phyloP scores from a whole-genome alignment of 37 sponge, comb jelly and placozoan genomes.

The Chondrosia reniformis region DNA sequence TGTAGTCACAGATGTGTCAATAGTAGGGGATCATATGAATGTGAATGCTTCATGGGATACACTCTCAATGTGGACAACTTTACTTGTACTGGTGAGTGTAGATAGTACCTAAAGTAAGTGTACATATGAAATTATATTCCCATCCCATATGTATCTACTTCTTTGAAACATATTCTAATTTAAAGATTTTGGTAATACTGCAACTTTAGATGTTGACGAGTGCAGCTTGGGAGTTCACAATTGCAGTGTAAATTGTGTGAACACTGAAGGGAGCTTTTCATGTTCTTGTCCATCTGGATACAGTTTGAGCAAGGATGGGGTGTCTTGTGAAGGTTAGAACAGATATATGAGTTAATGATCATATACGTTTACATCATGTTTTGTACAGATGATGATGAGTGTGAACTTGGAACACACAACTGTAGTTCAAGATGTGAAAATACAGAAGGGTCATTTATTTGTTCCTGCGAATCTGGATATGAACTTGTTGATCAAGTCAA shows the following conservation, averaged over 20 bases:
- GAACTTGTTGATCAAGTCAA: no score
- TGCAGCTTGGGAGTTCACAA: background rate
- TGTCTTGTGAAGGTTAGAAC: background rate
- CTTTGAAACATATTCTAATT: no score
- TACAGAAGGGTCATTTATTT: constrained; percentile 26
- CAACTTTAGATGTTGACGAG: background rate
- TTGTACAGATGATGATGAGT: background rate
- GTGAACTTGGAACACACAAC: constrained; percentile 21
- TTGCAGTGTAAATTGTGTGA: background rate
- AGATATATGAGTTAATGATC: no score
- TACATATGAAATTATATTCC: no score
- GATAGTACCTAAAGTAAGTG: no score
- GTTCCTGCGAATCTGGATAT: constrained; percentile 18
- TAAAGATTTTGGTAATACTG: background rate
- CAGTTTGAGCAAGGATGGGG: background rate
- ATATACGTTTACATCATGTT: no score
- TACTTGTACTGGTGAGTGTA: no score
- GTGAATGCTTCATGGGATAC: no score
- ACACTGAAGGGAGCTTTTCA: background rate
- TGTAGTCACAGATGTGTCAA: no score
- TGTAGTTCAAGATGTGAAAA: constrained; percentile 22
- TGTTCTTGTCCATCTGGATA: background rate
- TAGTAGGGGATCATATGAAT: no score
- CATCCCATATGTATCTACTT: no score
- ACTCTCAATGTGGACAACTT: background rate